Evolutionary conservation across 2,113 vertebrate genomes (phyloP), one percentile per base, ranked within the genome.

Genomic region (Tragelaphus imberbis): DNA sequence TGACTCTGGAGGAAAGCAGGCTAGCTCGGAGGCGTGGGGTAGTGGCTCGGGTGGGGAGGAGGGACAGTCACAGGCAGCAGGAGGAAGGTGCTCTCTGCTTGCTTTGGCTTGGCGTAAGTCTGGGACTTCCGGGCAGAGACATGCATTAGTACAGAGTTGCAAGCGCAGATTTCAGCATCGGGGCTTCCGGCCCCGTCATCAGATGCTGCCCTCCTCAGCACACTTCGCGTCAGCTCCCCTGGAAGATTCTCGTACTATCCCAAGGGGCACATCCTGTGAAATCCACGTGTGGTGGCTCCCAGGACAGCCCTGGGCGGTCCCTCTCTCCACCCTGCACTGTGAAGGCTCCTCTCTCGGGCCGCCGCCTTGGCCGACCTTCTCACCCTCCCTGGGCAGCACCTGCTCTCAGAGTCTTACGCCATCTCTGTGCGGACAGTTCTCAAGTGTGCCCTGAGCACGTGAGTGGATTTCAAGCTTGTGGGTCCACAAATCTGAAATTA

Each of bases 231-330:
- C 56, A 25, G 30, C 84, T 40, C n/a, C 61, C 49, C 56, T 17
- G 30, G 65, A 33, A 63, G 40, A 44, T 11, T 3, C 21, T 53
- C n/a, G 3, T 55, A 10, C 19, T 9, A 16, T 25, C 27, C n/a
- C 27, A 25, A 71, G 58, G 1, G 30, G 7, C 33, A 8, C 15
- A 5, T 9, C 23, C 56, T 86, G 19, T 25, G 82, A 44, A 51
- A 33, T 15, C 71, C 3, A 6, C 7, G 0, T 2, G 2, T 7
- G 56, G 77, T 2, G 19, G 51, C 28, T n/a, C 40, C 58, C 7
- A 0, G 0, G 55, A 27, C 0, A 5, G 33, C 25, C 3, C 44
- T n/a, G 2, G 1, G 49, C 0, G 7, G 40, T 0, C 27, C 44
- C 27, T 4, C 14, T 49, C 44, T 10, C 27, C 0, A 15, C 4